These are phyloP conservation scores for Thereuonema tuberculata DNA, from an alignment of 1,140 invertebrate genomes.

Conservation along the genomic window DNA sequence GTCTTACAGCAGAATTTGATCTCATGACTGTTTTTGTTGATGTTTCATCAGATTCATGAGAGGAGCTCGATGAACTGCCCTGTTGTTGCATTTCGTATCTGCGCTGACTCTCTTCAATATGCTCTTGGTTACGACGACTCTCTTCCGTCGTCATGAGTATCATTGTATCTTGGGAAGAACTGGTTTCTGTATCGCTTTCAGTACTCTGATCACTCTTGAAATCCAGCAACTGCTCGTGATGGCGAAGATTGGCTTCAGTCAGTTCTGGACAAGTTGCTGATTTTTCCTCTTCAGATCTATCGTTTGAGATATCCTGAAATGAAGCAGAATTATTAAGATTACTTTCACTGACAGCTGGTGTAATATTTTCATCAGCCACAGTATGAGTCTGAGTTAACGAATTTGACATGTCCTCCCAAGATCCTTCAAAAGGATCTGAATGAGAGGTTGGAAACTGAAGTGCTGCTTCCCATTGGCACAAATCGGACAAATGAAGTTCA, in stretches of 20 bases:
- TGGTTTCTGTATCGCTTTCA: constrained; percentile 15
- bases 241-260: not conserved
- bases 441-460: not conserved
- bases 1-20: not conserved
- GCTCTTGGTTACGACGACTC: constrained; percentile 21
- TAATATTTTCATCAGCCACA: not conserved
- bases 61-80: constrained; percentile 17
- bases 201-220: not conserved
- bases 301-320: not conserved
- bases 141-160: constrained; percentile 27
- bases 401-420: not conserved
- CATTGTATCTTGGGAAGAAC: constrained; percentile 25
- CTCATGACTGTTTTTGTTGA: not conserved
- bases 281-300: not conserved
- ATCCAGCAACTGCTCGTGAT: not conserved
- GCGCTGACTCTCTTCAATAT: constrained; percentile 18
- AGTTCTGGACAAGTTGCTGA: not conserved
- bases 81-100: constrained; percentile 10
- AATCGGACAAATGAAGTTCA: not conserved
- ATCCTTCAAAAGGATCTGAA: not conserved
- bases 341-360: not conserved
- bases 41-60: constrained; percentile 10
- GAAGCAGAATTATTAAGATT: not conserved
- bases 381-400: not conserved
- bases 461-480: not conserved